Evolutionary conservation across 1,140 invertebrate genomes (phyloP), one percentile per base, ranked within the genome.

Genomic region (Anoplophora glabripennis): DNA sequence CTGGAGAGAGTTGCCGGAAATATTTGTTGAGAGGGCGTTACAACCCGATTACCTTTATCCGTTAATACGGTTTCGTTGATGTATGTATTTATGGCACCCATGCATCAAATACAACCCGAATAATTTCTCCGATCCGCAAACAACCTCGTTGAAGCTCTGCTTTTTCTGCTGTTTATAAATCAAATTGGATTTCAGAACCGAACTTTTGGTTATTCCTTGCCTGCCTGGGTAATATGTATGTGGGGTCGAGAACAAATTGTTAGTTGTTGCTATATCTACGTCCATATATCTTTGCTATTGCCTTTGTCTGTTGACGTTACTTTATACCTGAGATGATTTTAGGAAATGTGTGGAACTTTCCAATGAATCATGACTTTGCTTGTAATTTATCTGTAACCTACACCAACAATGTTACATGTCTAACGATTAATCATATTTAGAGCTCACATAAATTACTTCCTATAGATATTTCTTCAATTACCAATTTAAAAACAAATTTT

Each of bases 91-190:
- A 61, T 64, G 45, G 63, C 54, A 18, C n/a, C 53, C 18, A 64
- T 64, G 59, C 59, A 61, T 64, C 63, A 64, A 57, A 57, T 18
- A 36, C 53, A 41, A 36, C 58, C 37, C 18, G 54, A 64, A 64
- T 61, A 64, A 64, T 64, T 64, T 64, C 53, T 53, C 14, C 58
- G 53, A 61, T 61, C 41, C 21, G 21, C 21, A 28, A 28, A 28
- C 21, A 28, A 28, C 53, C 46, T 51, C 55, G 47, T 51, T 37
- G 37, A 36, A 40, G 44, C 36, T 44, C 42, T 35, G 44, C 41
- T 61, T 64, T 61, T 61, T 61, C 59, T 47, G 33, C 48, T 60
- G 58, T 61, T 64, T 61, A 64, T 64, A 64, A 64, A 64, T 64
- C 63, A 64, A 64, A 61, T 61, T 61, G 63, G 63, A 64, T 64